Evolutionary conservation across 2,888 invertebrate species (phyloP).

Genomic region (Nephrotoma appendiculata): DNA sequence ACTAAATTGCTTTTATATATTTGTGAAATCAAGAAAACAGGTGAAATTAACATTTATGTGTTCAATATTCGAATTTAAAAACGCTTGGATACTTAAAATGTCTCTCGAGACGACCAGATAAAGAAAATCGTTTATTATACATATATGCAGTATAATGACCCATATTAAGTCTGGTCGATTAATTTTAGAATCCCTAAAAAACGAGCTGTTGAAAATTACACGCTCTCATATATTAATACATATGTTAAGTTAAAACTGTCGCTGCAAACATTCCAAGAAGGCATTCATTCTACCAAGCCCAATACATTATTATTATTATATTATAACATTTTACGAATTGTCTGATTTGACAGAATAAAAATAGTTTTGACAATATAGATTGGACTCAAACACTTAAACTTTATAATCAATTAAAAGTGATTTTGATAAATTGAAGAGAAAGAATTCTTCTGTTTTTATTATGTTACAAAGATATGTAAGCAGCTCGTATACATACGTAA

Average conservation of each 20-base stretch:
- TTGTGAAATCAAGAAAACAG: not conserved
- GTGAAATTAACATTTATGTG: not conserved
- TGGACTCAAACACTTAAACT: not conserved
- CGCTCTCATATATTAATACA: not conserved
- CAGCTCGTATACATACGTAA: not conserved
- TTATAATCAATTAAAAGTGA: not conserved
- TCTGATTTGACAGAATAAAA: not conserved
- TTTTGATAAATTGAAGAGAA: not conserved
- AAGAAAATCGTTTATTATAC: not conserved
- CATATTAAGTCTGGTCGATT: not conserved
- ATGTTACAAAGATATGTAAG: too few species aligned
- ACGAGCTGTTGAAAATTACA: not conserved
- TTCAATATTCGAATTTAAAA: not conserved
- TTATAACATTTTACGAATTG: not conserved
- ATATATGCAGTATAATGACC: not conserved
- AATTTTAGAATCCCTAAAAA: not conserved
- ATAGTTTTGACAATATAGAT: not conserved
- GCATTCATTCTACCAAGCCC: not conserved
- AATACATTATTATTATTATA: not conserved
- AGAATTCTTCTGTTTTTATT: not conserved
- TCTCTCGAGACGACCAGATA: not conserved
- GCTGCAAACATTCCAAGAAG: not conserved
- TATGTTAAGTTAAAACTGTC: not conserved
- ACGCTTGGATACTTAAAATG: not conserved
- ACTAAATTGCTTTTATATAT: not conserved